Base-by-base conservation (phyloP, 2,797 vertebrate species). In the Leucoraja ocellata region DNA sequence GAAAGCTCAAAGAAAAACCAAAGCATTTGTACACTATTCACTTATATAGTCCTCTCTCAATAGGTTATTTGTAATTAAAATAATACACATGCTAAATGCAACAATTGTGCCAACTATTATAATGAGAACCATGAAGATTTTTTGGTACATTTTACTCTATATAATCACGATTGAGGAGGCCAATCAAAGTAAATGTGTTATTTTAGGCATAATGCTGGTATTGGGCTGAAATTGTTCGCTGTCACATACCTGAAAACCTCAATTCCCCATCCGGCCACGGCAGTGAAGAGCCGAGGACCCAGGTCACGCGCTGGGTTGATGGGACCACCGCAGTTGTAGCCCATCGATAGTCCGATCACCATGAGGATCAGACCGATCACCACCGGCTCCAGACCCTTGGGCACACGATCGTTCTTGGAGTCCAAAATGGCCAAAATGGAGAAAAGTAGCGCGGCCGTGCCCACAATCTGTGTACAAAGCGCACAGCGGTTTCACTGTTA, bases 301-400 rank as follows among this genome's bases (percentile, higher is more conserved):
- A 99, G 96, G 94, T 99, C 99, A 94, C 99, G 96, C 28, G 99
- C 99, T 0, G 99, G 99, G 94, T 99, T 99, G 96, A 99, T 98
- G 93, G 98, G 98, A 94, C 98, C 98, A 76, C 98, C 98, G 0
- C 97, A 97, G 97, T 99, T 99, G 94, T 98, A 95, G 80, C 96
- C 97, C 97, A 99, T 96, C 93, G 98, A 97, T 93, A 97, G 97
- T 0, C 96, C 95, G 46, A 99, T 96, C 94, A 96, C 96, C 93
- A 98, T 84, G 94, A 99, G 97, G 94, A 97, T 96, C 93, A 99
- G 96, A n/a, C 98, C 98, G 2, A 99, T 93, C 94, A 95, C 96
- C 81, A 99, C 93, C 4, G 99, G 98, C 95, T 99, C 98, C 96
- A 99, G 96, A 83, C 98, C 98, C 94, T 96, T 98, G 6, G 98